Percentiles rank a stretch among this genome's conserved stretches.
Conservation (phyloP, 2,888 invertebrate species). For the Melikaiella ostensackeni region DNA sequence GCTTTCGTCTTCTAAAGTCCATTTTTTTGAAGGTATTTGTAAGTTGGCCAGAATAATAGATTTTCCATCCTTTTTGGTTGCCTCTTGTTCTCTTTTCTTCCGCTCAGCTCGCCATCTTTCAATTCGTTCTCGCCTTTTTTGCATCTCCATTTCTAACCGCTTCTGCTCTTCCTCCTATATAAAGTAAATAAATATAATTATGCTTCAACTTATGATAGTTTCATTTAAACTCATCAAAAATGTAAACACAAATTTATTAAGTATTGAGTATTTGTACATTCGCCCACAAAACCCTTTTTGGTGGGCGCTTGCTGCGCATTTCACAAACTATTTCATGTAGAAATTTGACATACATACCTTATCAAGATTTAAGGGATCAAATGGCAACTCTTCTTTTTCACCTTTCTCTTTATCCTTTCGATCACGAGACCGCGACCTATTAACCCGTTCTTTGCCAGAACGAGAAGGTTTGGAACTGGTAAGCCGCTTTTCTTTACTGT, state of each 20-base stretch:
- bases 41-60: slow-evolving; percentile 82
- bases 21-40: slow-evolving; percentile 91
- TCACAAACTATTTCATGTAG: background rate
- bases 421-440: slow-evolving; percentile 81
- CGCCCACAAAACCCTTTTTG: no score
- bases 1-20: slow-evolving; percentile 97
- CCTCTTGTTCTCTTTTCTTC: slow-evolving; percentile 91
- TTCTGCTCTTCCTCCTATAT: slow-evolving; percentile 91
- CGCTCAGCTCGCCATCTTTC: slow-evolving; percentile 97
- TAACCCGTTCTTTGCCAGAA: slow-evolving; percentile 74
- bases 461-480: slow-evolving; percentile 81
- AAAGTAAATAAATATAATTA: slow-evolving; percentile 41
- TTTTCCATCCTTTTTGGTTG: slow-evolving; percentile 87
- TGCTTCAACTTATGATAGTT: background rate
- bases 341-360: slow-evolving; percentile 79
- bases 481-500: slow-evolving; percentile 82
- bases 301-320: no score
- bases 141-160: slow-evolving; percentile 95
- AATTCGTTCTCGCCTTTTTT: slow-evolving; percentile 95
- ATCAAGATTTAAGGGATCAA: slow-evolving; percentile 86
- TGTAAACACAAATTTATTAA: no score
- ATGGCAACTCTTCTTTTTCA: slow-evolving; percentile 80
- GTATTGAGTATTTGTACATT: no score
- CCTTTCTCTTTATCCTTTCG: slow-evolving; percentile 81
- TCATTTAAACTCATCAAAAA: no score